phyloP scores from a whole-genome alignment of 2,113 vertebrate species.

The Cyanistes caeruleus region DNA sequence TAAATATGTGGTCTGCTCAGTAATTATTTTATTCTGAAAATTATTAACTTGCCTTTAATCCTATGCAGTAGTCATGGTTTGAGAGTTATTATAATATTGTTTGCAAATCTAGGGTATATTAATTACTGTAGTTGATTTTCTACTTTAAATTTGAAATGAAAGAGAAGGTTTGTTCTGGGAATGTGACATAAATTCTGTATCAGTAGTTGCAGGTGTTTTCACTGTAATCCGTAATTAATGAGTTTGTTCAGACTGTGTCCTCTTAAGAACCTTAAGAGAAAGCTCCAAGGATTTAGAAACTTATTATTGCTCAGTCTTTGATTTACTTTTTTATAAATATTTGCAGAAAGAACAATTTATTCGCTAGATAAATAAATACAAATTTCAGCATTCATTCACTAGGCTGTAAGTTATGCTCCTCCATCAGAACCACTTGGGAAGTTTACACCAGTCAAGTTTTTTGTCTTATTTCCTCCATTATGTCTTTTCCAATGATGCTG shows the following conservation, averaged over 20 bases:
- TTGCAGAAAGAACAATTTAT: neutral
- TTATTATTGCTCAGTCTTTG: neutral
- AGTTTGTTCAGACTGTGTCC: neutral
- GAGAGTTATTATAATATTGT: neutral
- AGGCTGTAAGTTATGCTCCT: neutral
- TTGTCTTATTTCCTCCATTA: neutral
- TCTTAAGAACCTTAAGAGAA: neutral
- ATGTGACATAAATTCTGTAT: neutral
- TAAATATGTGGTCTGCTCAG: neutral
- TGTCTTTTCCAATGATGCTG: neutral
- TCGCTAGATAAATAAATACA: neutral
- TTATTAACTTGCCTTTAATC: neutral
- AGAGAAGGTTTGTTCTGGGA: neutral
- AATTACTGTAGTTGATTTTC: neutral
- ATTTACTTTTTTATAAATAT: neutral
- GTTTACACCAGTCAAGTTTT: neutral
- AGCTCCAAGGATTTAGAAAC: neutral
- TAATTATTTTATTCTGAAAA: neutral
- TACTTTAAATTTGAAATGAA: neutral
- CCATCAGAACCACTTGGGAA: neutral
- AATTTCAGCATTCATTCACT: neutral
- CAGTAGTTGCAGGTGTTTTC: neutral
- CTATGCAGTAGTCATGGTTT: neutral
- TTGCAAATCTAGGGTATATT: neutral
- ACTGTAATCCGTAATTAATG: neutral